A percentile compares a stretch with the other conserved stretches of the same genome.
phyloP scores from a whole-genome alignment of 2,888 invertebrate genomes.

The Quadriops clusia region DNA sequence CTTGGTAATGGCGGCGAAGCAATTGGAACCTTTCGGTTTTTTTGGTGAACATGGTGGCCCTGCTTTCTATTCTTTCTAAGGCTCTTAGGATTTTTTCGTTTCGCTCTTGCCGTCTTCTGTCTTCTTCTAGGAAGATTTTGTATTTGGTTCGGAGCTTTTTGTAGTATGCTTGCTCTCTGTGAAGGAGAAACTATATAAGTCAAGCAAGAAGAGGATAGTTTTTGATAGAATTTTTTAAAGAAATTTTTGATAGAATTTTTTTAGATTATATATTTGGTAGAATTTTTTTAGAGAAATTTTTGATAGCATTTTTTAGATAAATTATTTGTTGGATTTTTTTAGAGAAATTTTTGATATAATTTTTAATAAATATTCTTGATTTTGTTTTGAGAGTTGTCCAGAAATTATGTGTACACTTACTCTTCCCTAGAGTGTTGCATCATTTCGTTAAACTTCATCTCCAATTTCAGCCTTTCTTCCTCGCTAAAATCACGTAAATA shows the following conservation, averaged over 20 bases:
- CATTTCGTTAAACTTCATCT: slow-evolving; percentile 43
- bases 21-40: slow-evolving; percentile 47
- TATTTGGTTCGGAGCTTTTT: slow-evolving; percentile 36
- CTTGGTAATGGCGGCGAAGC: slow-evolving; percentile 32
- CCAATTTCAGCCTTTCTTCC: slow-evolving; percentile 41
- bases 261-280: too few species aligned
- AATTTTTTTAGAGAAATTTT: too few species aligned
- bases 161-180: slow-evolving; percentile 31
- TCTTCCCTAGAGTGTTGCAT: slow-evolving; percentile 39
- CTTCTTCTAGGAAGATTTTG: slow-evolving; percentile 45
- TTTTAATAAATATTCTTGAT: too few species aligned
- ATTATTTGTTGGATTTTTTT: too few species aligned
- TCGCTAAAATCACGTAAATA: slow-evolving; percentile 33
- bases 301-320: too few species aligned
- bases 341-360: slow-evolving; percentile 1
- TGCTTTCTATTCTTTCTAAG: slow-evolving; percentile 46
- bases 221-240: too few species aligned
- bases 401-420: slow-evolving; percentile 35
- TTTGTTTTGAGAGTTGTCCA: too few species aligned
- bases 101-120: slow-evolving; percentile 44
- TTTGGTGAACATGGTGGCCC: slow-evolving; percentile 43
- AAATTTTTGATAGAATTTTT: too few species aligned
- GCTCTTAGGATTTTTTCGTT: slow-evolving; percentile 45
- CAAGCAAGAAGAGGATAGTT: too few species aligned
- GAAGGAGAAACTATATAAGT: too few species aligned